A percentile compares a stretch with the other conserved stretches of the same genome.
These are phyloP conservation scores for Ectropis crepuscularia DNA, from an alignment of 2,888 invertebrate species.

Conservation along the genomic window DNA sequence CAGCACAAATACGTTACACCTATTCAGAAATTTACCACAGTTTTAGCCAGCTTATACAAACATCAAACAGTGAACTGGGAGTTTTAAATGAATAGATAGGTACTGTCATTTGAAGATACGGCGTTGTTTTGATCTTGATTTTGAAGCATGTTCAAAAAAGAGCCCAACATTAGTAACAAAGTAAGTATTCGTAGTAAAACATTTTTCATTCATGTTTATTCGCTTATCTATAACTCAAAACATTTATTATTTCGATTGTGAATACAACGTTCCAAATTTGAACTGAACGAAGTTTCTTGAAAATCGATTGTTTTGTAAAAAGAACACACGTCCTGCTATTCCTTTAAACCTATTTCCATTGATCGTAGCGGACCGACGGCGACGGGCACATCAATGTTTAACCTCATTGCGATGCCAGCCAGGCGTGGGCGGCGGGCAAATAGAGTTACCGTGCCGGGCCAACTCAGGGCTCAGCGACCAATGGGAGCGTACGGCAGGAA, in stretches of 20 bases:
- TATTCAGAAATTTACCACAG: too few species aligned
- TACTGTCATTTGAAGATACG: too few species aligned
- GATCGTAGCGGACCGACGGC: conserved; percentile 16
- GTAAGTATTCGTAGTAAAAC: too few species aligned
- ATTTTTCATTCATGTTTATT: too few species aligned
- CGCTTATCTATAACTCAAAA: too few species aligned
- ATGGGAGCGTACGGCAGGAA: not conserved
- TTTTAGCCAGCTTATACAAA: too few species aligned
- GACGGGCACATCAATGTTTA: conserved; percentile 19
- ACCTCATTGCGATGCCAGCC: conserved; percentile 25
- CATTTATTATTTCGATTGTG: too few species aligned
- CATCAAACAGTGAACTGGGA: too few species aligned
- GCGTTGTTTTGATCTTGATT: too few species aligned
- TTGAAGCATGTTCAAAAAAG: too few species aligned
- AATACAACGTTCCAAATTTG: not conserved
- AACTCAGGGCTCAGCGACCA: conserved; percentile 20
- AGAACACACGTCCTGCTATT: conserved; percentile 3
- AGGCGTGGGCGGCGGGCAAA: conserved; percentile 8
- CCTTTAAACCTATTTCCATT: conserved; percentile 16
- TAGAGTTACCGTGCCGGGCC: conserved; percentile 21
- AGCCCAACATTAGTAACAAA: too few species aligned
- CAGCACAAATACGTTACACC: not conserved
- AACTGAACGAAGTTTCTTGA: not conserved
- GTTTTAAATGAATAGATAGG: too few species aligned
- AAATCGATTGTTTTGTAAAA: not conserved